These are phyloP conservation scores for Catharus bicknelli DNA, from an alignment of 2,113 vertebrate genomes.

Conservation along the genomic window DNA sequence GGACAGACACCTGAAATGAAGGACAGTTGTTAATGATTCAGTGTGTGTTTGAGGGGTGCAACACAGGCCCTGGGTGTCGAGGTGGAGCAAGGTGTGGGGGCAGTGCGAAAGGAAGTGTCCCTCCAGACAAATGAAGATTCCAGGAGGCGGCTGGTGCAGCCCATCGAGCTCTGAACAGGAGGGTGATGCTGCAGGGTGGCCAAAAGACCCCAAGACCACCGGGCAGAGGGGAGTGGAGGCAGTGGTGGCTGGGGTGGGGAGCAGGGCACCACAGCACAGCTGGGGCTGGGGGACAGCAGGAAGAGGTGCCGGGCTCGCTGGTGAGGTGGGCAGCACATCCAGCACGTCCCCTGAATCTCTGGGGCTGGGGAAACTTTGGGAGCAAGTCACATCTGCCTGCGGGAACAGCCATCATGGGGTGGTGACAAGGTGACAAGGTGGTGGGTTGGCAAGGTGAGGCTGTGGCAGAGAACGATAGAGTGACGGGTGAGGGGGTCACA, in stretches of 20 bases:
- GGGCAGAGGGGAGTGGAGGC: background rate
- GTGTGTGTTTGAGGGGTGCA: background rate
- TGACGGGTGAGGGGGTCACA: too few relatives aligned
- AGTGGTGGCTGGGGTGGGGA: background rate
- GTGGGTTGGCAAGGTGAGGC: background rate
- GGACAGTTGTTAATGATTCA: background rate
- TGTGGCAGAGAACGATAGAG: background rate
- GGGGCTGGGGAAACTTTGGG: background rate
- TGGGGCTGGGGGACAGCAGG: background rate
- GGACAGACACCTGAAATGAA: background rate
- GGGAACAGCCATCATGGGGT: background rate
- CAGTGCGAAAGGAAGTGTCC: accelerated
- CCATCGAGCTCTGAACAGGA: background rate
- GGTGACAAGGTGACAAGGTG: background rate
- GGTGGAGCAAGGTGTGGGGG: too few relatives aligned
- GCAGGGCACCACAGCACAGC: accelerated
- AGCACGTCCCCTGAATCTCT: background rate
- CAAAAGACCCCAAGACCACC: accelerated
- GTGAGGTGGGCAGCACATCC: too few relatives aligned
- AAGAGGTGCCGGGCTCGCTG: accelerated
- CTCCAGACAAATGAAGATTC: background rate
- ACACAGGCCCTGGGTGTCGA: accelerated
- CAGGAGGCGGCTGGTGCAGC: background rate
- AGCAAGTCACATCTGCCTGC: background rate
- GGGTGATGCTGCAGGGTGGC: accelerated